Percentiles rank a stretch among this genome's conserved stretches.
Evolutionary conservation across 2,797 vertebrate genomes (phyloP).

Genomic region (Melanotaenia nigrans): DNA sequence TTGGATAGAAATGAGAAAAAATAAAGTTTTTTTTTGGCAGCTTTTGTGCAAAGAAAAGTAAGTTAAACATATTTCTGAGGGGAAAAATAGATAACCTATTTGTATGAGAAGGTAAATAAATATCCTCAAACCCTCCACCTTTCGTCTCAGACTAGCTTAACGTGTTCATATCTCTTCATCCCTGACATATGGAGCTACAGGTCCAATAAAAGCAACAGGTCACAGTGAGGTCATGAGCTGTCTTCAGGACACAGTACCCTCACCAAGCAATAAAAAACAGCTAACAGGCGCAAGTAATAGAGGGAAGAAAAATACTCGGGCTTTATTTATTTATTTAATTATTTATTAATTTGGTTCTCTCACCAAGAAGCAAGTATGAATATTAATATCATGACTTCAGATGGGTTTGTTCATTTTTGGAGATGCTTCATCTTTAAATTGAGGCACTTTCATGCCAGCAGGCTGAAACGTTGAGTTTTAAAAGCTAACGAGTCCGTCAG

Average conservation of each 20-base stretch:
- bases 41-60: background rate
- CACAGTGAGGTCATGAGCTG: conserved; percentile 63
- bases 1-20: background rate
- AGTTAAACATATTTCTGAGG: too few relatives aligned
- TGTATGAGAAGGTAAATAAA: background rate
- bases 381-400: background rate
- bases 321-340: background rate
- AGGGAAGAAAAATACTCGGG: conserved; percentile 16
- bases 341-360: fast-evolving
- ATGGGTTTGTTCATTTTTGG: background rate
- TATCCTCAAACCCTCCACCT: background rate
- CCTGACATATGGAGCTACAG: conserved; percentile 50
- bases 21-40: background rate
- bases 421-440: background rate
- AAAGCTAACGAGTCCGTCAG: conserved; percentile 10
- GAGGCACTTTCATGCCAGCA: background rate
- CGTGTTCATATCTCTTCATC: conserved; percentile 22
- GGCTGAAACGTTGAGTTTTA: conserved; percentile 23
- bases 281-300: conserved; percentile 28
- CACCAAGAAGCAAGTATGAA: background rate
- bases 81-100: too few relatives aligned
- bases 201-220: conserved; percentile 57
- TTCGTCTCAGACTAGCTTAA: background rate
- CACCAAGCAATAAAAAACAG: conserved; percentile 32
- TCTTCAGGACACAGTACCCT: conserved; percentile 39